phyloP scores from a whole-genome alignment of 2,888 invertebrate genomes.

The Lamproptera curius region DNA sequence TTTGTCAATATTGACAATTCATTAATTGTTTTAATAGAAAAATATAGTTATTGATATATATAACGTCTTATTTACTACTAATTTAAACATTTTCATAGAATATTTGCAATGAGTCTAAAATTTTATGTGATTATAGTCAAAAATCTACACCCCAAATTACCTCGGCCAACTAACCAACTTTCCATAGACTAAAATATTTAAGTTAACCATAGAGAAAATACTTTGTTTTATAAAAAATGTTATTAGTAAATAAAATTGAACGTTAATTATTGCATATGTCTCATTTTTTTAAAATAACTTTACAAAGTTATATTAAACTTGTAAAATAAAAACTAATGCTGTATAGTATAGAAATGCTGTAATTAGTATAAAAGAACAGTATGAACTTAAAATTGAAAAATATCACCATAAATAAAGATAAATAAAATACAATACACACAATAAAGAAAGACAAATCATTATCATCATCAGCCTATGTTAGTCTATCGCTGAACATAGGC shows the following conservation, averaged over 20 bases:
- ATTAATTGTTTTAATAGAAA: constrained; percentile 24
- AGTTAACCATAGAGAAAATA: neutral
- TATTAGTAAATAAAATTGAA: neutral
- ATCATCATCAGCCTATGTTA: too few relatives aligned
- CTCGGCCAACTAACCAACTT: constrained; percentile 20
- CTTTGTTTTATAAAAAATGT: neutral
- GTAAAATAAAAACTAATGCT: neutral
- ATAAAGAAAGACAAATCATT: too few relatives aligned
- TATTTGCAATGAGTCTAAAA: constrained; percentile 5
- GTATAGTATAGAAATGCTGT: neutral
- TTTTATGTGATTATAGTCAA: constrained; percentile 3
- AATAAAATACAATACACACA: too few relatives aligned
- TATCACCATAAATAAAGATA: too few relatives aligned
- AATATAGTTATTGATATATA: constrained; percentile 10
- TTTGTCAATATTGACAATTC: constrained; percentile 61
- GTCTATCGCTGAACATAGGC: too few relatives aligned
- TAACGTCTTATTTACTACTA: constrained; percentile 10
- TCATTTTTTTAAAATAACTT: neutral
- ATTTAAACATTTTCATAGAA: constrained; percentile 17
- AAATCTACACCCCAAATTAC: constrained; percentile 12
- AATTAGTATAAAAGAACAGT: too few relatives aligned
- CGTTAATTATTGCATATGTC: too few relatives aligned
- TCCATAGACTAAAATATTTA: constrained; percentile 13
- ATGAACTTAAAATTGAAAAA: too few relatives aligned
- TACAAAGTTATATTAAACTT: too few relatives aligned